Percentiles rank a stretch among this genome's conserved stretches.
phyloP scores from a whole-genome alignment of 37 sponge, comb jelly and placozoan genomes.

The Ephydatia muelleri region DNA sequence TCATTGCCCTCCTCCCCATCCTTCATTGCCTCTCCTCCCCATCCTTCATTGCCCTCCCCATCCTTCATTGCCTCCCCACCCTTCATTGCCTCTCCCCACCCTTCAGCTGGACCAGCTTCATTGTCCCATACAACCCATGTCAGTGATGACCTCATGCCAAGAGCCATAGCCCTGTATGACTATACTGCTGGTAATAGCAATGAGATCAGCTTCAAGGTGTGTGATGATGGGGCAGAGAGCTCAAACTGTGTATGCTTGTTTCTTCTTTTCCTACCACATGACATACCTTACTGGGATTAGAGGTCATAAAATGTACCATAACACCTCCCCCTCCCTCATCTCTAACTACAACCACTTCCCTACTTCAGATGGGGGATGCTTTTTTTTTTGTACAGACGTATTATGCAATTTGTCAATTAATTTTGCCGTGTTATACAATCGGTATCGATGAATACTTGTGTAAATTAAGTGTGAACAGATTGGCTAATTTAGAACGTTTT shows the following conservation, averaged over 20 bases:
- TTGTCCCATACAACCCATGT: conserved; percentile 15
- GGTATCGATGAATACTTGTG: too few relatives aligned
- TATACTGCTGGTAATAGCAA: conserved; percentile 27
- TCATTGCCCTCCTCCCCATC: neutral
- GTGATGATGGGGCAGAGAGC: neutral
- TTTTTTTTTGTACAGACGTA: too few relatives aligned
- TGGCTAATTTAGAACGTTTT: too few relatives aligned
- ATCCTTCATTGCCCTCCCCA: neutral
- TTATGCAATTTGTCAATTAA: too few relatives aligned
- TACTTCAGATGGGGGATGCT: neutral
- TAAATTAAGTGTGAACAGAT: too few relatives aligned
- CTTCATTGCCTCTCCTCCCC: neutral
- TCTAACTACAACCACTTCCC: neutral
- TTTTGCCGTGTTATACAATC: too few relatives aligned
- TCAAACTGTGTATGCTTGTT: neutral
- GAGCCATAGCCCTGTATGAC: conserved; percentile 45
- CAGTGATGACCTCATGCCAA: conserved; percentile 70
- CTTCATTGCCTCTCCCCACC: neutral
- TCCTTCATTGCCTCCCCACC: too few relatives aligned
- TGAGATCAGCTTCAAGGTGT: conserved; percentile 57
- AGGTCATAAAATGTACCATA: neutral
- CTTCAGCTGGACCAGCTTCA: neutral
- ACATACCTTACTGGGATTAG: neutral
- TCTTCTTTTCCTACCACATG: conserved; percentile 3
- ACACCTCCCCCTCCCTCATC: neutral